A percentile compares a stretch with the other conserved stretches of the same genome.
Conservation (phyloP, 2,888 invertebrate species). For the Eristalis arbustorum region DNA sequence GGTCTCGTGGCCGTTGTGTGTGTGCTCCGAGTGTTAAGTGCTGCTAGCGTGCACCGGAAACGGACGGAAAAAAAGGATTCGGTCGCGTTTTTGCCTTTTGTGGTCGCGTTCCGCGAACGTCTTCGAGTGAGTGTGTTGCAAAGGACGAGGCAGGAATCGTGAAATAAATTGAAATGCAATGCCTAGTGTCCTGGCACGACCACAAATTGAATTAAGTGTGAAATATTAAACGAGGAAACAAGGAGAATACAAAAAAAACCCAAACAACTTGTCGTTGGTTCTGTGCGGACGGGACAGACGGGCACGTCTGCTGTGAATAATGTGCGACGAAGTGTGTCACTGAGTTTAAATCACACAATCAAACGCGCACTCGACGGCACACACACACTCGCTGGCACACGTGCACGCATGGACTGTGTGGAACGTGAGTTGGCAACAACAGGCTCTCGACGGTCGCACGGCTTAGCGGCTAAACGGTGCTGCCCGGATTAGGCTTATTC, state of each 20-base stretch:
- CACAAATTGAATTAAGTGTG: constrained; percentile 68
- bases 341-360: constrained; percentile 41
- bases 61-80: constrained; percentile 20
- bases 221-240: constrained; percentile 43
- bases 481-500: background rate
- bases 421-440: background rate
- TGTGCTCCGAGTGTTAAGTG: constrained; percentile 57
- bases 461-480: background rate
- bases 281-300: background rate
- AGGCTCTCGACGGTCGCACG: background rate
- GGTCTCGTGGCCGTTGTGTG: constrained; percentile 27
- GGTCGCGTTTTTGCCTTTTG: background rate
- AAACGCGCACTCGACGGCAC: background rate
- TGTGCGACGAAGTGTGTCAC: constrained; percentile 30
- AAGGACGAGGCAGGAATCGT: background rate
- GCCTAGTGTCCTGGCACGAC: constrained; percentile 51
- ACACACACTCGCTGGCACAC: background rate
- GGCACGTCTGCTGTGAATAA: constrained; percentile 11
- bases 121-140: background rate
- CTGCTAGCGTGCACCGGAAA: constrained; percentile 65
- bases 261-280: no score
- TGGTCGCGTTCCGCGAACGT: background rate
- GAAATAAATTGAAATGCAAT: constrained; percentile 63
- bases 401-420: background rate
- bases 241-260: constrained; percentile 26